phyloP scores from a whole-genome alignment of 2,888 invertebrate species.

The Punctoribates punctum region DNA sequence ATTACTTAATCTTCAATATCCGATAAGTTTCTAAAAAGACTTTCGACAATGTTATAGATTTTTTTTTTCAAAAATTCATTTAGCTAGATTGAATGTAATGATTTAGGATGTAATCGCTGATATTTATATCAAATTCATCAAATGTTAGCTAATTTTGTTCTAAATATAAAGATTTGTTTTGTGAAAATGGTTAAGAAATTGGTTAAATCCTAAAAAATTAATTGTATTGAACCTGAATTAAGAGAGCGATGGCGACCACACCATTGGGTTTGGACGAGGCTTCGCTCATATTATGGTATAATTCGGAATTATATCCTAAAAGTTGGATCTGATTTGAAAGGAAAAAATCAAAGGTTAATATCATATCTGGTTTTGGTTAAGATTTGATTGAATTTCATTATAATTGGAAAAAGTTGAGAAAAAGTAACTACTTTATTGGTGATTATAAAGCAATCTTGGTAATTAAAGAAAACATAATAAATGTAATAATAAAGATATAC shows the following conservation, averaged over 20 bases:
- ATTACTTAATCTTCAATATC: neutral
- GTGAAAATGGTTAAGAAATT: no score
- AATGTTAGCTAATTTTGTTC: no score
- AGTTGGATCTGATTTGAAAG: slow-evolving; percentile 81
- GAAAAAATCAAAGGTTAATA: no score
- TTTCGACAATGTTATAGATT: no score
- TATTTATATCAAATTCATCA: no score
- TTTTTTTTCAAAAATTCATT: no score
- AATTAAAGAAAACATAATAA: slow-evolving; percentile 48
- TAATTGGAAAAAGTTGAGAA: no score
- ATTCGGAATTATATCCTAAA: slow-evolving; percentile 95
- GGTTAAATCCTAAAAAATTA: neutral
- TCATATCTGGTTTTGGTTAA: no score
- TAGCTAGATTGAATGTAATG: no score
- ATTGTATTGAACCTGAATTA: slow-evolving; percentile 72
- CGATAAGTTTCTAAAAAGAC: neutral
- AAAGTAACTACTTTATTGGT: neutral
- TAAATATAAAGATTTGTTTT: no score
- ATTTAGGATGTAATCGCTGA: no score
- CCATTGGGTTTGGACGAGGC: slow-evolving; percentile 86
- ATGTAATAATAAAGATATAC: slow-evolving; percentile 59
- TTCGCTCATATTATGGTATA: slow-evolving; percentile 93
- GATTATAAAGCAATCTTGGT: neutral
- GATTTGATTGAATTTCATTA: no score
- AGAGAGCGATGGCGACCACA: slow-evolving; percentile 85